Conservation (phyloP, 2,113 vertebrate genomes). For the Microcebus griseorufus region DNA sequence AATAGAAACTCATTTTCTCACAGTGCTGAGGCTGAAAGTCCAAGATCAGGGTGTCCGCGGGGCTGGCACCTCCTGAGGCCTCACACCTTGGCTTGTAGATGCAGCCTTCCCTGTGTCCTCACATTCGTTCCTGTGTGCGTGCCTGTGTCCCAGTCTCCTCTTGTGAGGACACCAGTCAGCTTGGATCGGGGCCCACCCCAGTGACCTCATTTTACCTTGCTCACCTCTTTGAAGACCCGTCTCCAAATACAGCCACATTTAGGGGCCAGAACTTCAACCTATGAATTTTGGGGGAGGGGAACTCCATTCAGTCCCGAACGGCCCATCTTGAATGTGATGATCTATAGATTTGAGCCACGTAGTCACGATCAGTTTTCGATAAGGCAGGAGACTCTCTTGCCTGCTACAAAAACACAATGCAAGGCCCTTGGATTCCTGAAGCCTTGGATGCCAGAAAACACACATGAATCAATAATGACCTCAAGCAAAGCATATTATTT, state of each 20-base stretch:
- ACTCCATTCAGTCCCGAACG: background rate
- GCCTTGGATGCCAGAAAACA: background rate
- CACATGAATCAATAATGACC: background rate
- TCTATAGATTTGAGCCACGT: background rate
- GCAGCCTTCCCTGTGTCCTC: background rate
- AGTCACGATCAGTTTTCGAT: background rate
- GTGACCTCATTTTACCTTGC: background rate
- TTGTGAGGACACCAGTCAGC: background rate
- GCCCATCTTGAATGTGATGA: background rate
- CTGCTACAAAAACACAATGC: background rate
- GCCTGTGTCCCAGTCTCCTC: background rate
- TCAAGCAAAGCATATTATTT: accelerated
- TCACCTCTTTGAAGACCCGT: background rate
- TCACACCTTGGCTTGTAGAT: background rate
- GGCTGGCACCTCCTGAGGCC: background rate
- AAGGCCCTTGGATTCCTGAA: background rate
- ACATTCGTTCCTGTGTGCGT: background rate
- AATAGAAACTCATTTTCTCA: background rate
- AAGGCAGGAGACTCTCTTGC: too few relatives aligned
- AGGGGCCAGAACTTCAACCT: background rate
- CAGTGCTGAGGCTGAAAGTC: too few relatives aligned
- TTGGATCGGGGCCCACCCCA: background rate
- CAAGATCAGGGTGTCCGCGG: background rate
- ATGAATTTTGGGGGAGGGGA: background rate
- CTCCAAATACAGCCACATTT: background rate